Percentiles rank a stretch among this genome's conserved stretches.
These are phyloP conservation scores for Nemotelus nigrinus DNA, from an alignment of 2,888 invertebrate species.

Conservation along the genomic window DNA sequence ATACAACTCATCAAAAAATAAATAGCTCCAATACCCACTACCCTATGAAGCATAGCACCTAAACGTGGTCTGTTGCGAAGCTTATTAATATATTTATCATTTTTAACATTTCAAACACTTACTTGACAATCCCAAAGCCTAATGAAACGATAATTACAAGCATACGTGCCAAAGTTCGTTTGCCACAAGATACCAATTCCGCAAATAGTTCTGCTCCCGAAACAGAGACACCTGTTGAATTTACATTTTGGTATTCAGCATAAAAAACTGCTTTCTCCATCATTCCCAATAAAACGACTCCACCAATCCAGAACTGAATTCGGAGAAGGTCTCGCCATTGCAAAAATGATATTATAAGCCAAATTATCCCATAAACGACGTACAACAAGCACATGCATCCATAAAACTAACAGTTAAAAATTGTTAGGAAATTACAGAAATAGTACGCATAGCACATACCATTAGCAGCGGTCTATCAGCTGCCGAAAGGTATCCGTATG, in stretches of 20 bases:
- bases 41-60: slow-evolving; percentile 88
- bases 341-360: slow-evolving; percentile 83
- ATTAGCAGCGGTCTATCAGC: slow-evolving; percentile 89
- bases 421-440: not conserved
- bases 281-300: slow-evolving; percentile 88
- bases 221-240: slow-evolving; percentile 73
- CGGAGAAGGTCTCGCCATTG: slow-evolving; percentile 92
- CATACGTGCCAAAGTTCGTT: slow-evolving; percentile 91
- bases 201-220: slow-evolving; percentile 83
- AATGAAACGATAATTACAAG: slow-evolving; percentile 93
- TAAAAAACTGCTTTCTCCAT: slow-evolving; percentile 89
- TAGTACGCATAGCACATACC: slow-evolving; percentile 65
- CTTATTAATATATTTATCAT: slow-evolving; percentile 26
- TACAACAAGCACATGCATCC: slow-evolving; percentile 90
- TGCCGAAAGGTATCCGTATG: slow-evolving; percentile 86
- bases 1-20: slow-evolving; percentile 87
- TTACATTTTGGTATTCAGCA: slow-evolving; percentile 84
- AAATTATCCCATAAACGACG: slow-evolving; percentile 80
- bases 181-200: slow-evolving; percentile 90
- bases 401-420: slow-evolving; percentile 74
- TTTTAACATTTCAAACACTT: slow-evolving; percentile 60
- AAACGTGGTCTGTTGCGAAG: slow-evolving; percentile 76
- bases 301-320: slow-evolving; percentile 97
- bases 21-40: slow-evolving; percentile 82
- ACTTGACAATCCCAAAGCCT: slow-evolving; percentile 96